A percentile compares a stretch with the other conserved stretches of the same genome.
Conservation (phyloP, 2,797 vertebrate species). For the Acrossocheilus fasciatus region DNA sequence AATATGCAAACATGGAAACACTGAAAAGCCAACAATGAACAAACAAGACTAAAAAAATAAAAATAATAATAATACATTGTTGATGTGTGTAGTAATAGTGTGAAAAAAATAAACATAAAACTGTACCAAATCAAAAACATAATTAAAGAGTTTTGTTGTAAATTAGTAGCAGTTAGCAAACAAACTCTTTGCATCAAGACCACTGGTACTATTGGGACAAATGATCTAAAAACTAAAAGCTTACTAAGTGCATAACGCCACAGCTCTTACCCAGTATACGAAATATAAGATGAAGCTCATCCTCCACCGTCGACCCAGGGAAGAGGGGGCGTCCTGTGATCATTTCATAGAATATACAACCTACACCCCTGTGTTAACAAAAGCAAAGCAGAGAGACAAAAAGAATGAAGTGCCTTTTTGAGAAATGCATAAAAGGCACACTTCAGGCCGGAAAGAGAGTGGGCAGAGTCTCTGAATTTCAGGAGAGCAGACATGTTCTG, state of each 20-base stretch:
- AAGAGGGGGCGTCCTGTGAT: conserved; percentile 84
- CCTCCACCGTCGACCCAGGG: conserved; percentile 84
- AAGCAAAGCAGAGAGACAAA: conserved; percentile 29
- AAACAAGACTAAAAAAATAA: too few species aligned
- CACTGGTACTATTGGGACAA: not conserved
- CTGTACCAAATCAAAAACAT: too few species aligned
- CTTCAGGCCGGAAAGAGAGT: not conserved
- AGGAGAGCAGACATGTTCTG: not conserved
- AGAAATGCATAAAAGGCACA: not conserved
- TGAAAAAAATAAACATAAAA: too few species aligned
- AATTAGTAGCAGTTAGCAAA: not conserved
- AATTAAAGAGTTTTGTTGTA: not conserved
- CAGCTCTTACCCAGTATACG: conserved; percentile 79
- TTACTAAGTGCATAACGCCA: not conserved
- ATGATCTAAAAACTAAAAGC: not conserved
- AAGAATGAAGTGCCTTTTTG: not conserved
- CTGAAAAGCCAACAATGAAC: too few species aligned
- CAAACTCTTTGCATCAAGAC: not conserved
- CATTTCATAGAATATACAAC: conserved; percentile 87
- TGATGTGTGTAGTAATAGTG: too few species aligned
- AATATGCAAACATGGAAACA: too few species aligned
- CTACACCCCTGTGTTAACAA: conserved; percentile 78
- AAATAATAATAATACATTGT: too few species aligned
- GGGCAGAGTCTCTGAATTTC: not conserved
- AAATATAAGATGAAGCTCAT: conserved; percentile 85